Evolutionary conservation across 2,888 invertebrate genomes (phyloP).

Genomic region (Dryobota labecula): DNA sequence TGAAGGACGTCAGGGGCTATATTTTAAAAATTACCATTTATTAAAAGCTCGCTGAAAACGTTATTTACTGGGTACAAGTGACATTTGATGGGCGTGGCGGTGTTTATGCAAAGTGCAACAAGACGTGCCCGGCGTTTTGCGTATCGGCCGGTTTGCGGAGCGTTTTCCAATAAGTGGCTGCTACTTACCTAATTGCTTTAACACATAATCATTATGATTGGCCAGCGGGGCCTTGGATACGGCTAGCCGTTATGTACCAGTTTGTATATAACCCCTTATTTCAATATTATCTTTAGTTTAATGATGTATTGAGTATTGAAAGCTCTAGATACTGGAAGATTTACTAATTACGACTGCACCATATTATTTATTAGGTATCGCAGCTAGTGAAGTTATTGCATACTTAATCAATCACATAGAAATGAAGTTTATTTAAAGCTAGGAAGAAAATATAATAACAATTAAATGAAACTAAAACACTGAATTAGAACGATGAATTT

Average conservation of each 20-base stretch:
- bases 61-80: conserved; percentile 69
- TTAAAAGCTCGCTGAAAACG: conserved; percentile 69
- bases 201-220: conserved; percentile 81
- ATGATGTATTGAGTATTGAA: conserved; percentile 30
- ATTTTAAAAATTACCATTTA: conserved; percentile 71
- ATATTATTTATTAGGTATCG: conserved; percentile 14
- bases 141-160: conserved; percentile 58
- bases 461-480: neutral
- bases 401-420: neutral
- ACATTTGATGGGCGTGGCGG: conserved; percentile 81
- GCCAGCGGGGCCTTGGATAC: conserved; percentile 56
- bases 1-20: conserved; percentile 59
- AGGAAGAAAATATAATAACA: neutral
- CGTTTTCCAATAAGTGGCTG: conserved; percentile 71
- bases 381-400: neutral
- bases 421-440: neutral
- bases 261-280: conserved; percentile 38
- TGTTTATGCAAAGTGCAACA: conserved; percentile 79
- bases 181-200: conserved; percentile 82
- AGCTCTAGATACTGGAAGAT: conserved; percentile 13
- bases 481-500: neutral
- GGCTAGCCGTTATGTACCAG: conserved; percentile 36
- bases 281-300: conserved; percentile 34
- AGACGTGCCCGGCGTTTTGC: conserved; percentile 64
- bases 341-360: conserved; percentile 9